Evolutionary conservation across 2,113 vertebrate species (phyloP).

Genomic region (Ploceus nigricollis): DNA sequence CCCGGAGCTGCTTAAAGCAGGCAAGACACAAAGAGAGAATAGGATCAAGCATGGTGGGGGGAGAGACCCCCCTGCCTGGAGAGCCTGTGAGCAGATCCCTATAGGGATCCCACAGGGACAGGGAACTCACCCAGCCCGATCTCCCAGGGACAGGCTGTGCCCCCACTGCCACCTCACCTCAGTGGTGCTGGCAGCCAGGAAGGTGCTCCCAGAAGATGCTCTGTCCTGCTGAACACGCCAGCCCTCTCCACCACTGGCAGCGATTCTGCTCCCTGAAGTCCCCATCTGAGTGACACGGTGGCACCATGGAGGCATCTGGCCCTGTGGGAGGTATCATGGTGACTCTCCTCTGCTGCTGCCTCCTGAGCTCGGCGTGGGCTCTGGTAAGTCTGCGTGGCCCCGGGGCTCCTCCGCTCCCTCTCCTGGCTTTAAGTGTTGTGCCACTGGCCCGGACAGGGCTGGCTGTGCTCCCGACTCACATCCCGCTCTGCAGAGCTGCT

Average conservation of each 20-base stretch:
- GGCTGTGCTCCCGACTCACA: fast-evolving
- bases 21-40: neutral
- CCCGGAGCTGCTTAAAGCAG: neutral
- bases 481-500: neutral
- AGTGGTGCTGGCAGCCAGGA: neutral
- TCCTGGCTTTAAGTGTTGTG: neutral
- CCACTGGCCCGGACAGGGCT: fast-evolving
- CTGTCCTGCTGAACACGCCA: neutral
- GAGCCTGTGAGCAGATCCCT: neutral
- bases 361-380: neutral
- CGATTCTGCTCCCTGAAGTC: neutral
- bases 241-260: neutral
- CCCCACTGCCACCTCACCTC: neutral
- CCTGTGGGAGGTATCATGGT: neutral
- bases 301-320: neutral
- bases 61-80: neutral
- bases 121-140: neutral
- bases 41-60: neutral
- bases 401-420: neutral
- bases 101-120: neutral
- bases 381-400: conserved; percentile 23
- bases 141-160: neutral
- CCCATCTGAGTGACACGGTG: neutral
- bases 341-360: conserved; percentile 29
- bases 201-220: conserved; percentile 17